Evolutionary conservation across 2,113 vertebrate species (phyloP).

Genomic region (Ameiurus melas): DNA sequence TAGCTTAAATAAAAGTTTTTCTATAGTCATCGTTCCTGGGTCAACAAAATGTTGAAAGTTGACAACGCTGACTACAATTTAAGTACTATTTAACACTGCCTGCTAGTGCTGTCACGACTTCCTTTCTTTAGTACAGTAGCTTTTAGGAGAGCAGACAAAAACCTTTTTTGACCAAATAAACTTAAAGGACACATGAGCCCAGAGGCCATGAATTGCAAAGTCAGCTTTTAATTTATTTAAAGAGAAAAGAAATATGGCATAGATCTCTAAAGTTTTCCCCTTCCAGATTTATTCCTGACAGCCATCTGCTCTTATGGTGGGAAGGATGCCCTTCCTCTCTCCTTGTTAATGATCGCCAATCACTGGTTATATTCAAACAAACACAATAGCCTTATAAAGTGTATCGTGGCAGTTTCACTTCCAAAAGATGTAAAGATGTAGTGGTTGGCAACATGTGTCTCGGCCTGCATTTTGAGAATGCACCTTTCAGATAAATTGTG

Average conservation of each 20-base stretch:
- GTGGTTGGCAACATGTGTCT: neutral
- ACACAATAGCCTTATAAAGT: neutral
- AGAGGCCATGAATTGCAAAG: neutral
- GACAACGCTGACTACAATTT: neutral
- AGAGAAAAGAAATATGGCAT: neutral
- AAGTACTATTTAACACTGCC: no score
- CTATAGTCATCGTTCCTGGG: neutral
- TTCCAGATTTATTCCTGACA: neutral
- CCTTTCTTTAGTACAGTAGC: neutral
- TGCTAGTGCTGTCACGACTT: neutral
- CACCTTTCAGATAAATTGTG: neutral
- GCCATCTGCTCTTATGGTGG: neutral
- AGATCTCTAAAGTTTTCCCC: neutral
- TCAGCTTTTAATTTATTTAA: constrained; percentile 3
- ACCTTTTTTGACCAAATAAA: constrained; percentile 7
- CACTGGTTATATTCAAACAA: neutral
- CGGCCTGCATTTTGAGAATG: neutral
- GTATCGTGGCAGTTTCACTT: neutral
- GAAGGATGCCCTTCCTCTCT: neutral
- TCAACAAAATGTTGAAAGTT: neutral
- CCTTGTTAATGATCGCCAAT: neutral
- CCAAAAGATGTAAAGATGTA: no score
- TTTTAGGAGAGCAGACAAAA: neutral
- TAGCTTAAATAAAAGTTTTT: neutral
- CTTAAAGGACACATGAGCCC: neutral